Percentiles rank a stretch among this genome's conserved stretches.
These are phyloP conservation scores for Folsomia candida DNA, from an alignment of 2,888 invertebrate species.

Conservation along the genomic window DNA sequence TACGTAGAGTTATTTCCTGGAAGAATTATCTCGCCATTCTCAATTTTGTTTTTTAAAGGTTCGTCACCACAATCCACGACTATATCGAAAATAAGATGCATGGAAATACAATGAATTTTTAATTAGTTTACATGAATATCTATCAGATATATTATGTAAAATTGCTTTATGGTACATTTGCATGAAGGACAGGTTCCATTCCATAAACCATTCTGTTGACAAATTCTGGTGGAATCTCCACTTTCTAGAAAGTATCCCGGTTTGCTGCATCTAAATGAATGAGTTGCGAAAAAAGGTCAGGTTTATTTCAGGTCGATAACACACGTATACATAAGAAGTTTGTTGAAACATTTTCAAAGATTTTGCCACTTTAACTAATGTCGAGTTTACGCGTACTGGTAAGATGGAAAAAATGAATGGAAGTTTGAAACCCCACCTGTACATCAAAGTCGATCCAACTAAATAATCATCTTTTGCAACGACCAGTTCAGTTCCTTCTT, in stretches of 20 bases:
- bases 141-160: no score
- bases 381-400: no score
- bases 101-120: not conserved
- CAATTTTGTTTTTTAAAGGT: conserved; percentile 36
- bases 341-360: no score
- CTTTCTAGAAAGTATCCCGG: conserved; percentile 33
- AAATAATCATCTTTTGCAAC: conserved; percentile 38
- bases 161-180: conserved; percentile 67
- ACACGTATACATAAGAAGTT: no score
- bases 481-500: conserved; percentile 51
- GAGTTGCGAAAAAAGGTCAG: no score
- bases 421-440: no score
- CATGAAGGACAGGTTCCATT: conserved; percentile 76
- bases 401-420: no score
- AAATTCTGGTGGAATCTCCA: conserved; percentile 40
- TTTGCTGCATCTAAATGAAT: conserved; percentile 33
- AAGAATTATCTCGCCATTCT: conserved; percentile 31
- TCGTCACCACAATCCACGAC: conserved; percentile 52
- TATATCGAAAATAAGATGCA: conserved; percentile 1
- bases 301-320: no score
- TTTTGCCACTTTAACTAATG: no score
- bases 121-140: not conserved
- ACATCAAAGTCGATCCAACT: conserved; percentile 38
- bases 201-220: conserved; percentile 69
- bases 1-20: conserved; percentile 64